Conservation (phyloP, 2,888 invertebrate genomes). For the Escarpia spicata region DNA sequence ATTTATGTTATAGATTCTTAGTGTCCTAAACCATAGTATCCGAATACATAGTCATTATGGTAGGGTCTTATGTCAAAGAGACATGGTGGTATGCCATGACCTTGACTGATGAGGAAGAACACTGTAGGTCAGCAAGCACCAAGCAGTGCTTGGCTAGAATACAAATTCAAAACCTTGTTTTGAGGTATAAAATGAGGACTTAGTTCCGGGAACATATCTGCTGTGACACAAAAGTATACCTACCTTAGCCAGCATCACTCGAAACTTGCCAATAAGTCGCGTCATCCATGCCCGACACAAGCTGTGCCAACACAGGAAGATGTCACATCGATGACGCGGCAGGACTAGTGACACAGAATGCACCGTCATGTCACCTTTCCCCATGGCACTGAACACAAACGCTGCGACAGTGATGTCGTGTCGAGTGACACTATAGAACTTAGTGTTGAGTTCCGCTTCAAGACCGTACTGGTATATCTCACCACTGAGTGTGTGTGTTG, state of each 20-base stretch:
- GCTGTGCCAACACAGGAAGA: conserved; percentile 54
- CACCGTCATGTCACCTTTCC: conserved; percentile 48
- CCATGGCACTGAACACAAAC: conserved; percentile 58
- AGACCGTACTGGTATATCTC: conserved; percentile 60
- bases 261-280: conserved; percentile 53
- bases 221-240: conserved; percentile 18
- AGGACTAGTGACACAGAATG: conserved; percentile 58
- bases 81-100: too few species aligned
- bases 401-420: conserved; percentile 54
- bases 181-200: too few species aligned
- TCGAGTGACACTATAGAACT: conserved; percentile 57
- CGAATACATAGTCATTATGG: too few species aligned
- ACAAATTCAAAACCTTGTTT: too few species aligned
- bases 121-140: too few species aligned
- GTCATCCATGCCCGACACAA: conserved; percentile 52
- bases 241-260: conserved; percentile 57
- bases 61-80: not conserved
- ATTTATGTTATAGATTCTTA: too few species aligned
- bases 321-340: conserved; percentile 46
- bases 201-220: too few species aligned
- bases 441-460: conserved; percentile 54
- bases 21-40: too few species aligned
- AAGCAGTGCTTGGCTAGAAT: too few species aligned
- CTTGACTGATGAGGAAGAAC: too few species aligned
- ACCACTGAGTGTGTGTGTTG: conserved; percentile 58